phyloP scores from a whole-genome alignment of 2,797 vertebrate species.

The Xerus rutilus region DNA sequence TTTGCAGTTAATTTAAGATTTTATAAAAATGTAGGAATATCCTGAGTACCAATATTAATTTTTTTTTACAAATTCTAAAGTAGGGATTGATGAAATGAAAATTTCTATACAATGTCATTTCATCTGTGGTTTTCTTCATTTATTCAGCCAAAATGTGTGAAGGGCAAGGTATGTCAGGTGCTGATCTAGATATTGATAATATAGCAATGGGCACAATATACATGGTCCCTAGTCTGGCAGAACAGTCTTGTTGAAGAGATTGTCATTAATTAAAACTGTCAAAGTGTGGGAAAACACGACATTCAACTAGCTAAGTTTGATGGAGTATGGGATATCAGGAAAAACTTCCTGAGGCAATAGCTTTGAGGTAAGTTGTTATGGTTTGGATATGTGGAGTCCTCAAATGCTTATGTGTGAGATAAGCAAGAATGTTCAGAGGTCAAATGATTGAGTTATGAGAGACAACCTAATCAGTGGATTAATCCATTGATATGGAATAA shows the following conservation, averaged over 20 bases:
- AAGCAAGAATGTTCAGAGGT: too few relatives aligned
- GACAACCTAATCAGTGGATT: too few relatives aligned
- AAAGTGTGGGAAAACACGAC: neutral
- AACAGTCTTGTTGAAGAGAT: neutral
- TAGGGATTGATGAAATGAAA: neutral
- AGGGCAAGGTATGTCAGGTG: neutral
- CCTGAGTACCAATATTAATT: neutral
- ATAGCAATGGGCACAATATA: neutral
- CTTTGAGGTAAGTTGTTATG: neutral
- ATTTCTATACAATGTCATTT: neutral
- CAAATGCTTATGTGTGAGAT: too few relatives aligned
- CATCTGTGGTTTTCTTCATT: neutral
- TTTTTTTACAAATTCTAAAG: neutral
- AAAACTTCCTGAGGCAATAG: neutral
- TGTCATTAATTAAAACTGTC: neutral
- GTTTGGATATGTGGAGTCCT: too few relatives aligned
- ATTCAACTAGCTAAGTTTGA: neutral
- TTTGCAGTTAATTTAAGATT: constrained; percentile 11
- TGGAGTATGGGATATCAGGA: neutral
- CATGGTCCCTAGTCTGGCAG: neutral
- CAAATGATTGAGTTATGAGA: too few relatives aligned
- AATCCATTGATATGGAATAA: too few relatives aligned
- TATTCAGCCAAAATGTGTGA: neutral
- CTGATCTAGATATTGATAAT: neutral
- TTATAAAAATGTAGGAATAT: neutral